Base-by-base conservation (phyloP, 2,888 invertebrate species). In the Anoncus sp. region DNA sequence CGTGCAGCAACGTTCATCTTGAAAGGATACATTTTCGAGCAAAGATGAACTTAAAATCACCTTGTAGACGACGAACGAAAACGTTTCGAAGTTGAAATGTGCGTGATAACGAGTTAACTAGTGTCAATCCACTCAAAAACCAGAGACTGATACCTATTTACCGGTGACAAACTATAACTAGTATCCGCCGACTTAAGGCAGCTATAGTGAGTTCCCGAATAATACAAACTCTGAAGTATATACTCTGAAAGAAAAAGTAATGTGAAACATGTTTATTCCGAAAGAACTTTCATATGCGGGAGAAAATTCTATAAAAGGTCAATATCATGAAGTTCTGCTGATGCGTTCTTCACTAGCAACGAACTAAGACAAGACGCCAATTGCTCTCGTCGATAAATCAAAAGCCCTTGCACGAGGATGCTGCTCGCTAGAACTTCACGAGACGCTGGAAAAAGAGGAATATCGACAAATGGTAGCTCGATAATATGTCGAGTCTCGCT, bases 401-500 rank as follows among this genome's bases (percentile, higher is more conserved):
- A 55, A 31, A 35, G 51, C 43, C 43, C 57, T 59, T 51, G 57
- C 43, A n/a, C 72, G 63, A 79, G 67, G 75, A 81, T 79, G 80
- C 73, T 80, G 35, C 77, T 81, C 72, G 80, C 71, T 73, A 80
- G 79, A 75, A 80, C 73, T 47, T 22, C 45, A 14, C 65, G 71
- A 72, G 40, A 75, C 20, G n/a, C 73, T 63, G 80, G 77, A 71
- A 85, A 66, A 75, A 82, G 77, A 80, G 77, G 62, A 77, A 81
- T 14, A 81, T 82, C 73, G 82, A 81, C 60, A 62, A 59, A 53
- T 18, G 65, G 67, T 60, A 72, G 55, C 71, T 71, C 63, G 72
- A 62, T 71, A 76, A 73, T 43, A 88, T 90, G 85, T 90, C 90
- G 80, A 90, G 90, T 76, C 75, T 90, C 70, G 91, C 91, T 14